phyloP scores from a whole-genome alignment of 2,888 invertebrate genomes.

The Pharmacophagus antenor region DNA sequence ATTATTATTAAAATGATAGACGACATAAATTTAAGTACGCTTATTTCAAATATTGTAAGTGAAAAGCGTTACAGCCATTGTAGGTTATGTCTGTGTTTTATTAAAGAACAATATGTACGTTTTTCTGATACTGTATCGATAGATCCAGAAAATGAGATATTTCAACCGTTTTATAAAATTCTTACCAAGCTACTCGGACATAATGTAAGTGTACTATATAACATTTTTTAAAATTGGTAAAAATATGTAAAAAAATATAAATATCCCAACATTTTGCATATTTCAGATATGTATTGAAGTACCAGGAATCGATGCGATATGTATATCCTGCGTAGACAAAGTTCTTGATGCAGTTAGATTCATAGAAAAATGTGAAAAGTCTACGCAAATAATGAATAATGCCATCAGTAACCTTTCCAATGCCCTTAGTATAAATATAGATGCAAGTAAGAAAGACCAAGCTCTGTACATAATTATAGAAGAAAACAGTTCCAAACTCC shows the following conservation, averaged over 20 bases:
- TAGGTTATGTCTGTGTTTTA: constrained; percentile 64
- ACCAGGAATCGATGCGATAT: constrained; percentile 61
- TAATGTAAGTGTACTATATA: constrained; percentile 43
- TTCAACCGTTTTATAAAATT: constrained; percentile 46
- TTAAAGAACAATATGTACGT: constrained; percentile 52
- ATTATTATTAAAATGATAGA: constrained; percentile 41
- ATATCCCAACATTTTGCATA: constrained; percentile 4
- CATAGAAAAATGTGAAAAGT: constrained; percentile 47
- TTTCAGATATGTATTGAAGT: constrained; percentile 60
- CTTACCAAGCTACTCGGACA: constrained; percentile 48
- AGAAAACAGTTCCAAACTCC: constrained; percentile 47
- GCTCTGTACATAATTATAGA: constrained; percentile 51
- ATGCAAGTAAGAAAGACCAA: constrained; percentile 41
- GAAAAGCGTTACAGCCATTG: constrained; percentile 62
- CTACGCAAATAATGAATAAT: constrained; percentile 48
- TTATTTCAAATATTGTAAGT: constrained; percentile 59
- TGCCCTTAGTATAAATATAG: constrained; percentile 44
- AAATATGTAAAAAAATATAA: too few relatives aligned
- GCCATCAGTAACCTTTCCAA: constrained; percentile 51
- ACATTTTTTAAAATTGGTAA: neutral
- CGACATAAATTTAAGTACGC: constrained; percentile 46
- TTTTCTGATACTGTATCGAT: constrained; percentile 54
- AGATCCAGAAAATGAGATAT: constrained; percentile 37
- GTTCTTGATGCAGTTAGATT: constrained; percentile 49
- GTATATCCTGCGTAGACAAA: constrained; percentile 54